Percentiles rank a stretch among this genome's conserved stretches.
phyloP scores from a whole-genome alignment of 2,888 invertebrate species.

The Portevinia maculata region DNA sequence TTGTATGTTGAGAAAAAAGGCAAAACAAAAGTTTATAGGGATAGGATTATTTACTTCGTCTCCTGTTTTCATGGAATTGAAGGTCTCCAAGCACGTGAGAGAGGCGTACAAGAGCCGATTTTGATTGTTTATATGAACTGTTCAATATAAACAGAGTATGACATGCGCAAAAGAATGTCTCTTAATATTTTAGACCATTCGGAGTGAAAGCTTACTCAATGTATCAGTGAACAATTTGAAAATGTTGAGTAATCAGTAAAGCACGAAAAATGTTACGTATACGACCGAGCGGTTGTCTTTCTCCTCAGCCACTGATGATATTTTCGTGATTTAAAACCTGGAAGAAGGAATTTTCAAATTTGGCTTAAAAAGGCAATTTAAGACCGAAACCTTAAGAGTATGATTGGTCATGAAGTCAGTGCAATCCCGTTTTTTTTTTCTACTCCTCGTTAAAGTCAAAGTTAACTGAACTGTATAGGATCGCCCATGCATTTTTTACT shows the following conservation, averaged over 20 bases:
- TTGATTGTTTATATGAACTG: slow-evolving; percentile 22
- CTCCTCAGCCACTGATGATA: neutral
- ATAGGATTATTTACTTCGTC: neutral
- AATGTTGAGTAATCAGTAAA: slow-evolving; percentile 8
- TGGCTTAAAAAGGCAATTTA: too few relatives aligned
- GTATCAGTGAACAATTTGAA: neutral
- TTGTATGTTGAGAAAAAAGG: neutral
- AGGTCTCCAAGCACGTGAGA: slow-evolving; percentile 45
- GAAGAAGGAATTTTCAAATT: neutral
- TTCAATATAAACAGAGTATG: neutral
- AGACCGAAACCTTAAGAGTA: too few relatives aligned
- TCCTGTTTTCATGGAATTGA: neutral
- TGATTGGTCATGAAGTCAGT: too few relatives aligned
- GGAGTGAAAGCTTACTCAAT: slow-evolving; percentile 3
- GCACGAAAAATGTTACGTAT: slow-evolving; percentile 13
- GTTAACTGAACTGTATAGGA: too few relatives aligned
- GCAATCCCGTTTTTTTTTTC: too few relatives aligned
- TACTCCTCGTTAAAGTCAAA: too few relatives aligned
- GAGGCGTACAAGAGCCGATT: neutral
- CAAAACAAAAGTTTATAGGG: neutral
- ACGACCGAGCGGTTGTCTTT: neutral
- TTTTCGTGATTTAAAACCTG: neutral
- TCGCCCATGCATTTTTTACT: too few relatives aligned
- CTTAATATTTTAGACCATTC: slow-evolving; percentile 33
- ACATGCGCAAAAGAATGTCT: slow-evolving; percentile 30